These are phyloP conservation scores for Cnemophilus loriae DNA, from an alignment of 2,113 vertebrate genomes.

Conservation along the genomic window DNA sequence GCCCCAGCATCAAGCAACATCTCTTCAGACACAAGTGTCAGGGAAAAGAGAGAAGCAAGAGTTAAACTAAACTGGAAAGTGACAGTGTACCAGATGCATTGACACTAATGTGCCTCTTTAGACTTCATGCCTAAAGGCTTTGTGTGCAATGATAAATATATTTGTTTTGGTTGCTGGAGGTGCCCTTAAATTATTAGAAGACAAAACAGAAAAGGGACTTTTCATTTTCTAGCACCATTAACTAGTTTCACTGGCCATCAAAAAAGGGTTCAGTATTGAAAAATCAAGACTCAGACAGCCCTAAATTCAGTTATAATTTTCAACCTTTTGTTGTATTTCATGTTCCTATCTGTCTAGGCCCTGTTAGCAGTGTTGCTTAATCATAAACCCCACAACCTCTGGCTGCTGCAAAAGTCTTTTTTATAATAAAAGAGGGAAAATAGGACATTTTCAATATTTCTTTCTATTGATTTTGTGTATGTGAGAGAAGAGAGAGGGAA, in stretches of 20 bases:
- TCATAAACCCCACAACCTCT: not conserved
- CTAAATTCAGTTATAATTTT: not conserved
- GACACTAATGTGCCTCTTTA: conserved; percentile 51
- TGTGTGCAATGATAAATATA: conserved; percentile 51
- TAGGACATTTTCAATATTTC: not conserved
- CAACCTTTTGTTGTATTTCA: not conserved
- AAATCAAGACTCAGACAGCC: not conserved
- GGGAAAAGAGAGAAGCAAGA: not conserved
- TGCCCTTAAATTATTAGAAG: conserved; percentile 66
- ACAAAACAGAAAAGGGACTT: conserved; percentile 11
- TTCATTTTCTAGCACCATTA: conserved; percentile 41
- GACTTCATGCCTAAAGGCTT: conserved; percentile 34
- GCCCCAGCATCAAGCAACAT: not conserved
- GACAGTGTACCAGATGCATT: conserved; percentile 20
- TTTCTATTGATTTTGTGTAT: conserved; percentile 39
- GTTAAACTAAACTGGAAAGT: conserved; percentile 33
- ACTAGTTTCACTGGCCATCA: not conserved
- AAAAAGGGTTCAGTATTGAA: not conserved
- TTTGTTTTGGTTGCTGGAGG: conserved; percentile 54
- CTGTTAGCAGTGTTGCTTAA: not conserved
- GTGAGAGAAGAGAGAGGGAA: not conserved
- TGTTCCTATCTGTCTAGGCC: not conserved
- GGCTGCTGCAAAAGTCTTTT: not conserved
- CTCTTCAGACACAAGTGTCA: not conserved
- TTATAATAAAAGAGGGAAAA: not conserved